These are phyloP conservation scores for Galagoides demidoff DNA, from an alignment of 2,797 vertebrate species.

Conservation along the genomic window DNA sequence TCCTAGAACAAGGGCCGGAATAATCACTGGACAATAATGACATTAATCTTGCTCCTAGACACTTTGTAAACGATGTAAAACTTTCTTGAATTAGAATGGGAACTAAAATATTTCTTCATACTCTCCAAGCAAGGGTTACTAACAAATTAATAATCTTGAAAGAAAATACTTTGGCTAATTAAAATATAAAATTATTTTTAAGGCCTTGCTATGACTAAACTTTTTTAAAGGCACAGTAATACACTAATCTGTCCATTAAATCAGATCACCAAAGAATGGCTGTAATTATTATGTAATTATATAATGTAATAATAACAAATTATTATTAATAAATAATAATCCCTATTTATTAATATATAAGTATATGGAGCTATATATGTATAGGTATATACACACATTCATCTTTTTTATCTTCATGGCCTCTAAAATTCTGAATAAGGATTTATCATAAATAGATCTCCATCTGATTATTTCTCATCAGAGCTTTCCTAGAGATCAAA, in stretches of 20 bases:
- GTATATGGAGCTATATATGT: background rate
- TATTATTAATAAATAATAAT: too few relatives aligned
- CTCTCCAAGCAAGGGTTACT: background rate
- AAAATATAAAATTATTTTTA: constrained; percentile 59
- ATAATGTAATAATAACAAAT: too few relatives aligned
- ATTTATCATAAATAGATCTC: background rate
- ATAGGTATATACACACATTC: background rate
- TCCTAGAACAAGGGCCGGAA: background rate
- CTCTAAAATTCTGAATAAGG: constrained; percentile 11
- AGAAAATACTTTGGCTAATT: constrained; percentile 44
- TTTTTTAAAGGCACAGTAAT: background rate
- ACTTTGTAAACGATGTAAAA: background rate
- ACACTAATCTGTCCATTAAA: constrained; percentile 22
- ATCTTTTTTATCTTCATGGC: background rate
- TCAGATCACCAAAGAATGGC: constrained; percentile 13
- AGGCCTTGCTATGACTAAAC: background rate
- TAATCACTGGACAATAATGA: background rate
- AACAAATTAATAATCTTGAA: constrained; percentile 25
- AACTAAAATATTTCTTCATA: background rate
- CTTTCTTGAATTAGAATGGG: background rate
- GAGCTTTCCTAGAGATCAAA: background rate
- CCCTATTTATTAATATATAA: background rate
- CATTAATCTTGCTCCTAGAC: background rate
- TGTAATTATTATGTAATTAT: too few relatives aligned
- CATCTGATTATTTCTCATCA: background rate